Percentiles rank a stretch among this genome's conserved stretches.
These are phyloP conservation scores for Rhagonycha lutea DNA, from an alignment of 2,888 invertebrate species.

Conservation along the genomic window DNA sequence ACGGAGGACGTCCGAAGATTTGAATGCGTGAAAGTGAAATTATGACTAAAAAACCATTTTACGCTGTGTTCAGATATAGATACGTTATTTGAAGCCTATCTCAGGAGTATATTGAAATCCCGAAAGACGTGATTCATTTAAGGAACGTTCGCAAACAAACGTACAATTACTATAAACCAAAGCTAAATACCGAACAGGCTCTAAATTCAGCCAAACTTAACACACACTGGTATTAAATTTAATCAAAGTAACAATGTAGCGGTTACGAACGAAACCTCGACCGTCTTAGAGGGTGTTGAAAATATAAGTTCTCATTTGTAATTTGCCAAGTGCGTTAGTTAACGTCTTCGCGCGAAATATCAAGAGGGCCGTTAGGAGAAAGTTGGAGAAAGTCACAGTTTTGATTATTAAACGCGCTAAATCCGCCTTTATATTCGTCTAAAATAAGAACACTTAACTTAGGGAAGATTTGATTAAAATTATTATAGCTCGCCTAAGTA, in stretches of 20 bases:
- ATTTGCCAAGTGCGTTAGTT: constrained; percentile 54
- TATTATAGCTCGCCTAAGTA: constrained; percentile 52
- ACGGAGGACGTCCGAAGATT: not conserved
- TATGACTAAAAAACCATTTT: not conserved
- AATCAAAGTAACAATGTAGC: constrained; percentile 54
- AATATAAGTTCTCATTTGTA: constrained; percentile 55
- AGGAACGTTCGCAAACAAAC: constrained; percentile 30
- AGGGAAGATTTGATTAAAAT: constrained; percentile 51
- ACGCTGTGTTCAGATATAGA: not conserved
- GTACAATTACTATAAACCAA: constrained; percentile 32
- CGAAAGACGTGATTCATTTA: constrained; percentile 29
- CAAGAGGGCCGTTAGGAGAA: constrained; percentile 52
- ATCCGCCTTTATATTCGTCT: constrained; percentile 43
- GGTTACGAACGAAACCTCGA: constrained; percentile 38
- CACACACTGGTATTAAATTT: constrained; percentile 47
- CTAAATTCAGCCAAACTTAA: constrained; percentile 32
- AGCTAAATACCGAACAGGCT: constrained; percentile 33
- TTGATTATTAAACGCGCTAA: constrained; percentile 51
- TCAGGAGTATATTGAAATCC: constrained; percentile 23
- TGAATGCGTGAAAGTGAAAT: not conserved
- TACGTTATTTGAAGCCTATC: not conserved
- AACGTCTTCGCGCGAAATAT: constrained; percentile 50
- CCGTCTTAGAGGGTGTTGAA: constrained; percentile 46
- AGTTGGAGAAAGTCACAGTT: constrained; percentile 53
- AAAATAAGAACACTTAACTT: constrained; percentile 43